Base-by-base conservation (phyloP, 2,888 invertebrate genomes). In the Sepioteuthis lessoniana region DNA sequence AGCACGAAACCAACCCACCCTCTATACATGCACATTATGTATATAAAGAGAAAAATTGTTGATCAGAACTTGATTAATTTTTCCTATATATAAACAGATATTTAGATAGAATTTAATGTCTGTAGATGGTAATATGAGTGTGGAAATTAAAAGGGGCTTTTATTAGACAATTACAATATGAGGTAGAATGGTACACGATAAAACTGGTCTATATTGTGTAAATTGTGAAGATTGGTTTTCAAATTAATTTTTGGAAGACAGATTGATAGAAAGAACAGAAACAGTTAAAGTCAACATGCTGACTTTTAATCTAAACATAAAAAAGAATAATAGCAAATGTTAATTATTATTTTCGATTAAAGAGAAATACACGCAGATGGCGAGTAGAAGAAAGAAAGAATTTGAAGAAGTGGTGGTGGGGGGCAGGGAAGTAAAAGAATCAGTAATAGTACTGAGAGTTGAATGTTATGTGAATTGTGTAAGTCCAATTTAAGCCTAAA, bases 301-400 rank as follows among this genome's bases (percentile, higher is more conserved):
- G n/a, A 76, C n/a, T n/a, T 55, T 21, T 76, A 76, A n/a, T 76
- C 76, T 35, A 35, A n/a, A 35, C 76, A n/a, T 16, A 76, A 35
- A n/a, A 60, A 76, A 16, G 76, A 76, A 76, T 76, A 76, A 76
- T 76, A 76, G 76, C 76, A n/a, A 76, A 76, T 76, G 76, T 35
- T 76, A n/a, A 76, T 76, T 76, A 76, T 35, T 76, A 76, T 76
- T 76, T 76, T 76, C 35, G n/a, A 76, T 76, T 76, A 76, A 76
- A 16, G 76, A 76, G 76, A 76, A 76, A 76, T n/a, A 4, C 60
- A 60, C 76, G n/a, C 35, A 76, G 35, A 76, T 35, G 76, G 76
- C 13, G 35, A 76, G 1, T 35, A n/a, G 35, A 76, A 76, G n/a
- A 31, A 76, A 76, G 76, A 76, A 76, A 35, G 76, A 76, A n/a